Evolutionary conservation across 2,113 vertebrate genomes (phyloP).

Genomic region (Egretta garzetta): DNA sequence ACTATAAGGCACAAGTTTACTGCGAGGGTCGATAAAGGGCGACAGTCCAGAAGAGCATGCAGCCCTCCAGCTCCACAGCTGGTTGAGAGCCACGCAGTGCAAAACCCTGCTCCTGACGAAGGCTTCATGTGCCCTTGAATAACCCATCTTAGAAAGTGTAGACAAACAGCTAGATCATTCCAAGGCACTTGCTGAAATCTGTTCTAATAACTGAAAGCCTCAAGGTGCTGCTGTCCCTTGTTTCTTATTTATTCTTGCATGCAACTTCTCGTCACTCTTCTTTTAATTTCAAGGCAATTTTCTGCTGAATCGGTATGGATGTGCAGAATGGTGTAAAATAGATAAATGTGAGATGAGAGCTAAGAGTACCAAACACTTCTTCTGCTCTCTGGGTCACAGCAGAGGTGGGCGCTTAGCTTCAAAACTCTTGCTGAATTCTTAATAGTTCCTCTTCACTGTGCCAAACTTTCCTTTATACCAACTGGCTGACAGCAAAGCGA

Average conservation of each 20-base stretch:
- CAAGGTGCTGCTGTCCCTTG: not conserved
- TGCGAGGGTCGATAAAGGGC: fast-evolving
- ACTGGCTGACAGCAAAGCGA: not conserved
- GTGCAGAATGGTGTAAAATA: not conserved
- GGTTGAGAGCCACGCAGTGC: not conserved
- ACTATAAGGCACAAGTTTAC: not conserved
- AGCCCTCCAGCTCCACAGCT: not conserved
- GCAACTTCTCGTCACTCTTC: not conserved
- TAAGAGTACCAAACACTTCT: not conserved
- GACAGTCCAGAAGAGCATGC: not conserved
- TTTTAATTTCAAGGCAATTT: not conserved
- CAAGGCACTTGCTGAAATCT: not conserved
- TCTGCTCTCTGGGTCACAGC: not conserved
- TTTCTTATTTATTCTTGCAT: constrained; percentile 2
- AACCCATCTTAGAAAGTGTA: not conserved
- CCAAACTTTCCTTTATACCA: not conserved
- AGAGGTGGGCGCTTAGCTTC: not conserved
- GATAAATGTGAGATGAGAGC: not conserved
- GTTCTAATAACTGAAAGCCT: not conserved
- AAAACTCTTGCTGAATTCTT: not conserved
- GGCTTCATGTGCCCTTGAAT: not conserved
- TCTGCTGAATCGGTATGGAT: not conserved
- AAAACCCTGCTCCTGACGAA: not conserved
- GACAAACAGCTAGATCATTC: not conserved
- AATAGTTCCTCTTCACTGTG: not conserved